Evolutionary conservation across 2,888 invertebrate species (phyloP).

Genomic region (Rapana venosa): DNA sequence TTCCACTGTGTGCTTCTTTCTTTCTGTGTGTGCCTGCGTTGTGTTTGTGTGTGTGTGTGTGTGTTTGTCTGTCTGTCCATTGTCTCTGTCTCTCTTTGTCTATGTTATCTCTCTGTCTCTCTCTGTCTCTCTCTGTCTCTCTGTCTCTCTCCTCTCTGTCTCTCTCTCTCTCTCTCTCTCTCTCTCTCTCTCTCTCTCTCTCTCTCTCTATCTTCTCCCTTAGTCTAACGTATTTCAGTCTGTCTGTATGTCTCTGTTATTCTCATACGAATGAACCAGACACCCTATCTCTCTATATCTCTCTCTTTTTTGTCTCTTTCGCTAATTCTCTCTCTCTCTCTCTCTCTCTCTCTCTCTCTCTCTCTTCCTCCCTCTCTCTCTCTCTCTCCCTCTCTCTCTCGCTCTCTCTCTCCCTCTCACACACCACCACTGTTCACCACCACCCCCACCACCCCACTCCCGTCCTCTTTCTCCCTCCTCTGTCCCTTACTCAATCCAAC

Average conservation of each 20-base stretch:
- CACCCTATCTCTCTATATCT: slow-evolving; percentile 6
- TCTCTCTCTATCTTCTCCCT: slow-evolving; percentile 19
- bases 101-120: not conserved
- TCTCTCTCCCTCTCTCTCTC: slow-evolving; percentile 22
- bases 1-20: too few relatives aligned
- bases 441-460: not conserved
- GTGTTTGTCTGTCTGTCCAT: too few relatives aligned
- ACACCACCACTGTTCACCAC: not conserved
- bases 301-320: not conserved
- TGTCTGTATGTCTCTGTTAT: slow-evolving; percentile 16
- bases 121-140: slow-evolving; percentile 16
- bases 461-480: not conserved
- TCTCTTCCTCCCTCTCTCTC: slow-evolving; percentile 34
- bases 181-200: slow-evolving; percentile 36
- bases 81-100: not conserved
- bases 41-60: too few relatives aligned
- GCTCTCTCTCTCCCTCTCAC: slow-evolving; percentile 20
- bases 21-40: too few relatives aligned
- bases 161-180: slow-evolving; percentile 24
- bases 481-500: not conserved
- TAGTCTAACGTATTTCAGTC: not conserved
- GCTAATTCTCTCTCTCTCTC: slow-evolving; percentile 28
- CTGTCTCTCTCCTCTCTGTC: not conserved
- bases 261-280: too few relatives aligned
- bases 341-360: slow-evolving; percentile 25